These are phyloP conservation scores for Tragelaphus scriptus DNA, from an alignment of 2,113 vertebrate species.

Conservation along the genomic window DNA sequence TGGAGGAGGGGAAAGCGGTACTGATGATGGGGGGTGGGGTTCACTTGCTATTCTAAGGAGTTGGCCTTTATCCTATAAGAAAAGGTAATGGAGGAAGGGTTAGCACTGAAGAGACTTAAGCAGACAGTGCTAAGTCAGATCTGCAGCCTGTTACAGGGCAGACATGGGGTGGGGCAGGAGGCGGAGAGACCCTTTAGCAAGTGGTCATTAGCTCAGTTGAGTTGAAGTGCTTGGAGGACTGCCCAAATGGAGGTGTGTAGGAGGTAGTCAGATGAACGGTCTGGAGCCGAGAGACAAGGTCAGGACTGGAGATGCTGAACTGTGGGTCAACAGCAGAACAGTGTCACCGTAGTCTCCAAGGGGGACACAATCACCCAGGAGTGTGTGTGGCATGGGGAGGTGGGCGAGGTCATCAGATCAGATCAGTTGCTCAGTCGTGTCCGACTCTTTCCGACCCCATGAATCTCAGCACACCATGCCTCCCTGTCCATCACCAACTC, in stretches of 20 bases:
- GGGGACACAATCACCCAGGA: not conserved
- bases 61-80: not conserved
- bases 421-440: too few relatives aligned
- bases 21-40: not conserved
- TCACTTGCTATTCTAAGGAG: not conserved
- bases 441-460: too few relatives aligned
- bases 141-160: not conserved
- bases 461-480: too few relatives aligned
- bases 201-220: not conserved
- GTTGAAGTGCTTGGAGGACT: not conserved
- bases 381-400: rapidly evolving
- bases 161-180: not conserved
- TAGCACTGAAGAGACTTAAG: not conserved
- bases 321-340: not conserved
- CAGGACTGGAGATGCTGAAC: not conserved
- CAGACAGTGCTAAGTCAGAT: too few relatives aligned
- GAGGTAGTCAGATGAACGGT: rapidly evolving
- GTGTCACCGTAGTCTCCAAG: not conserved
- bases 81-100: not conserved
- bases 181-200: not conserved
- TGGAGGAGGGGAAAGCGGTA: too few relatives aligned
- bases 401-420: not conserved
- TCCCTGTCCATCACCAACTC: too few relatives aligned
- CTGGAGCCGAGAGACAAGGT: not conserved
- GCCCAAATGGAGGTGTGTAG: not conserved